These are phyloP conservation scores for Actinostola sp. DNA, from an alignment of 92 coral and sea anemone species.

Conservation along the genomic window DNA sequence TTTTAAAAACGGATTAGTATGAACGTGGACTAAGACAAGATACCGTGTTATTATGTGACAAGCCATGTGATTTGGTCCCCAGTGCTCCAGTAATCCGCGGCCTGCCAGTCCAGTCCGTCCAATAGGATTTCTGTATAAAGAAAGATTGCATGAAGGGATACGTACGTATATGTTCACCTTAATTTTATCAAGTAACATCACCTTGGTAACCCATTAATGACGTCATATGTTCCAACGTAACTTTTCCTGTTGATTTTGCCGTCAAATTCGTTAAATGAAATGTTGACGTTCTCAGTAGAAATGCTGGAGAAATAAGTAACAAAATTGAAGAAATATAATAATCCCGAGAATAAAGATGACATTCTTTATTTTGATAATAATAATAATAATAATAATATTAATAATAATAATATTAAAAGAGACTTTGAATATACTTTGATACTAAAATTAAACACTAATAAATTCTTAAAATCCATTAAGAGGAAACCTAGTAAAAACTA, in stretches of 20 bases:
- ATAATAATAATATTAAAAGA: not conserved
- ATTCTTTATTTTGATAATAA: not conserved
- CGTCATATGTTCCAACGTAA: conserved; percentile 63
- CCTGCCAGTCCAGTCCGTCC: conserved; percentile 82
- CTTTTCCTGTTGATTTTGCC: conserved; percentile 64
- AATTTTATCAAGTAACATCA: conserved; percentile 11
- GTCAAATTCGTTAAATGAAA: conserved; percentile 27
- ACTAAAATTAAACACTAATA: too few relatives aligned
- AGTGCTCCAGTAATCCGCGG: conserved; percentile 77
- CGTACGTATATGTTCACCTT: not conserved
- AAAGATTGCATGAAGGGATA: not conserved
- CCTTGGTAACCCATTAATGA: conserved; percentile 72
- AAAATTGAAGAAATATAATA: too few relatives aligned
- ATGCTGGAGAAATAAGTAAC: not conserved
- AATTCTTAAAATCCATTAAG: too few relatives aligned
- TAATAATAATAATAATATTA: not conserved
- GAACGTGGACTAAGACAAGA: not conserved
- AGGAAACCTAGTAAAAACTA: too few relatives aligned
- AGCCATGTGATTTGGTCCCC: conserved; percentile 89
- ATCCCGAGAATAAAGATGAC: too few relatives aligned
- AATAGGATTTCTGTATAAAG: conserved; percentile 61
- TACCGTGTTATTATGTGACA: conserved; percentile 69
- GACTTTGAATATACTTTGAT: too few relatives aligned
- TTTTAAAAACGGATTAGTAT: not conserved
- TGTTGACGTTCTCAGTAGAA: conserved; percentile 15